Evolutionary conservation across 2,888 invertebrate genomes (phyloP).

Genomic region (Mythimna loreyi): DNA sequence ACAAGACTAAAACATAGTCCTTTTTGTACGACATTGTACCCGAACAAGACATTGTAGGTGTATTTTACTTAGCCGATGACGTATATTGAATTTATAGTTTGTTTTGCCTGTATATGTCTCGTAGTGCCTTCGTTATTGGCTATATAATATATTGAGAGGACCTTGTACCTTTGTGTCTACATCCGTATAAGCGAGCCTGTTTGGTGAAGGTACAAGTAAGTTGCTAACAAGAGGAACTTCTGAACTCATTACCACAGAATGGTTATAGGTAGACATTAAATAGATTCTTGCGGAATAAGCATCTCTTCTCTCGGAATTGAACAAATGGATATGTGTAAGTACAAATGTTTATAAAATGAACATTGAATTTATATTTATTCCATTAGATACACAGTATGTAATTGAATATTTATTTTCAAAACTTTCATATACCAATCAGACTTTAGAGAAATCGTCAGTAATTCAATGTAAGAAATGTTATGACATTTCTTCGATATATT

Average conservation of each 20-base stretch:
- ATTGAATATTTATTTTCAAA: conserved; percentile 47
- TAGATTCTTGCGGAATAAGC: conserved; percentile 26
- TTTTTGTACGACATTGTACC: conserved; percentile 48
- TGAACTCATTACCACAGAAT: conserved; percentile 53
- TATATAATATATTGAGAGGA: conserved; percentile 48
- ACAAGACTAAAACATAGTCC: conserved; percentile 58
- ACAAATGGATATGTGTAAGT: conserved; percentile 10
- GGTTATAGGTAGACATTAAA: conserved; percentile 24
- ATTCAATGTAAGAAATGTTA: conserved; percentile 54
- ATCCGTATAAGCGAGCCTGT: conserved; percentile 48
- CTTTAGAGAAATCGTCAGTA: conserved; percentile 41
- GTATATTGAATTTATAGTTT: conserved; percentile 65
- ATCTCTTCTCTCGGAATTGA: conserved; percentile 9
- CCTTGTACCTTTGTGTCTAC: conserved; percentile 47
- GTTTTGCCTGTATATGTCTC: conserved; percentile 54
- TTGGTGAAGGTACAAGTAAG: conserved; percentile 37
- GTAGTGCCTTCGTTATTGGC: conserved; percentile 28
- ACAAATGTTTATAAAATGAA: conserved; percentile 28
- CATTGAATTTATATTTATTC: conserved; percentile 22
- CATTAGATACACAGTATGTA: conserved; percentile 24
- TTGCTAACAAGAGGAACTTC: conserved; percentile 50
- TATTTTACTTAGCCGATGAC: conserved; percentile 61
- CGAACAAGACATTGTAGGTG: conserved; percentile 62
- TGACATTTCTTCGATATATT: conserved; percentile 51
- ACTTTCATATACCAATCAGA: conserved; percentile 33